Base-by-base conservation (phyloP, 2,888 invertebrate genomes). In the Thysanoteuthis rhombus region DNA sequence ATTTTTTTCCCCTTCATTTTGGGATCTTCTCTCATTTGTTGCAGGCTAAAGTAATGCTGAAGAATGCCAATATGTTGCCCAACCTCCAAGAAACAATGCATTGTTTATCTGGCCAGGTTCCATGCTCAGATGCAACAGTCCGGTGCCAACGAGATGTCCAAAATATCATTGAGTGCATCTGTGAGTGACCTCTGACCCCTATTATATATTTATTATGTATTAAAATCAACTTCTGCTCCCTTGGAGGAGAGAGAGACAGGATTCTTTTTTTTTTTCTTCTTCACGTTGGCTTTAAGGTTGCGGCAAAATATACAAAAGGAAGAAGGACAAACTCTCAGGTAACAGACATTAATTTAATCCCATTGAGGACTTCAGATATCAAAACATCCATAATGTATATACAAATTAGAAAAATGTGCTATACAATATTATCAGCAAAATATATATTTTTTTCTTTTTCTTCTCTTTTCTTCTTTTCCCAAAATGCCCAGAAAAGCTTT, bases 401-500 rank as follows among this genome's bases (percentile, higher is more conserved):
- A 52, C 39, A 89, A 75, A 40, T 38, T 38, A 93, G 32, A 92
- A 36, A 92, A 42, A 39, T 28, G 39, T 40, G 45, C 94, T 94
- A 95, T 92, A 95, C 95, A 91, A 94, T 94, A 92, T 95, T 94
- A 90, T 95, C 95, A 2, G 94, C 93, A 89, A 94, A 95, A 93
- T 95, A 95, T 93, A 93, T 94, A 75, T 75, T 75, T 75, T 75
- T 75, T 75, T 75, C 75, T 75, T 75, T 75, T 75, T 75, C 75
- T 40, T 93, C 94, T 89, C 93, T 93, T n/a, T 93, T 75, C 90
- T 94, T 93, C 93, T 95, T 94, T 89, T 95, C 95, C 25, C 94
- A 93, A 16, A 95, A 94, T n/a, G 95, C 95, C 39, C 95, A 95
- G 75, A 98, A 97, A 95, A 98, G 97, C 97, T 99, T 99, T 97